Evolutionary conservation across 2,113 vertebrate species (phyloP).

Genomic region (Gymnarchus niloticus): DNA sequence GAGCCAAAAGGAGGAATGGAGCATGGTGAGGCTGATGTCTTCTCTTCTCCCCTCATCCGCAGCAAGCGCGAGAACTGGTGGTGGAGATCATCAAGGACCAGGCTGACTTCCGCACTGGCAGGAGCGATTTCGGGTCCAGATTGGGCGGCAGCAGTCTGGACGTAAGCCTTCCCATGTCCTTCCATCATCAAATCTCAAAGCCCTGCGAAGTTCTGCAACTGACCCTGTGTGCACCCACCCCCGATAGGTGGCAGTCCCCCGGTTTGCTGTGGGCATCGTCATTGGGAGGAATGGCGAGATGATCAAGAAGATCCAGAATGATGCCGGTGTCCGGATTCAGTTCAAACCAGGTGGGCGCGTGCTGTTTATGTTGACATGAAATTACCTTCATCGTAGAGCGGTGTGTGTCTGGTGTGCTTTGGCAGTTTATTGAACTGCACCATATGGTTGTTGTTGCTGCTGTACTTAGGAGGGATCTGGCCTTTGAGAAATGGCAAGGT

Average conservation of each 20-base stretch:
- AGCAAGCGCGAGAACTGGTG: slow-evolving; percentile 98
- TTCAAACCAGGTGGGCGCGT: slow-evolving; percentile 85
- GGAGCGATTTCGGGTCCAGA: slow-evolving; percentile 83
- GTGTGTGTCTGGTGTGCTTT: not conserved
- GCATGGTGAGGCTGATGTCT: not conserved
- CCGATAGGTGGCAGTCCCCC: slow-evolving; percentile 84
- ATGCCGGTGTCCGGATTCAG: slow-evolving; percentile 94
- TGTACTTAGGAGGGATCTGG: not conserved
- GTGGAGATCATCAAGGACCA: slow-evolving; percentile 96
- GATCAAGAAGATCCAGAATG: slow-evolving; percentile 99
- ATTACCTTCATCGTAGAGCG: not conserved
- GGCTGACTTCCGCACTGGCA: slow-evolving; percentile 80
- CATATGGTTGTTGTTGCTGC: not conserved
- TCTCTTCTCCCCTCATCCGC: not conserved
- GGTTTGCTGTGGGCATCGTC: slow-evolving; percentile 95
- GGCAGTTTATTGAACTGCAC: not conserved
- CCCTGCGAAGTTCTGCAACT: not conserved
- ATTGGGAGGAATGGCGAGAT: slow-evolving; percentile 97
- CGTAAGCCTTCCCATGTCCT: slow-evolving; percentile 57
- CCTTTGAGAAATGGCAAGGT: not conserved
- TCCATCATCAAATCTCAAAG: not conserved
- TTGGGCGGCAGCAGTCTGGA: slow-evolving; percentile 88
- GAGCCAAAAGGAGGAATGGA: no score
- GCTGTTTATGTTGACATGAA: not conserved
- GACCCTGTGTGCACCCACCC: not conserved